phyloP scores from a whole-genome alignment of 2,797 vertebrate genomes.

The Spinus pinus region DNA sequence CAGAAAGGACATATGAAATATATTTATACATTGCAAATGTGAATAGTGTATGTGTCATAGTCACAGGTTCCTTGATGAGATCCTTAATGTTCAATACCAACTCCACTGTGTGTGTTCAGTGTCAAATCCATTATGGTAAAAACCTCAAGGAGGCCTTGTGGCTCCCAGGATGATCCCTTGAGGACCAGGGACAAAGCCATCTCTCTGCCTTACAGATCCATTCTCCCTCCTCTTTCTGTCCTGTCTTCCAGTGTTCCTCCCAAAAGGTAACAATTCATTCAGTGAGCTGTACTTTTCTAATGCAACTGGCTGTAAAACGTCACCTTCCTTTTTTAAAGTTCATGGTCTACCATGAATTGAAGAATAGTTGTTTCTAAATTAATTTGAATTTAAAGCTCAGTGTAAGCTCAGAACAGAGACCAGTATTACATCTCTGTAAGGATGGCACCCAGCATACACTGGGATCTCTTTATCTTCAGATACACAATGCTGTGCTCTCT shows the following conservation, averaged over 20 bases:
- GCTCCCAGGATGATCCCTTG: neutral
- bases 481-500: conserved; percentile 25
- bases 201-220: neutral
- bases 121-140: neutral
- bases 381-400: conserved; percentile 13
- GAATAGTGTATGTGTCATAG: neutral
- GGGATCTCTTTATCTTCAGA: conserved; percentile 17
- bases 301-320: neutral
- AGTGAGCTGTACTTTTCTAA: neutral
- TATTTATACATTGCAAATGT: neutral
- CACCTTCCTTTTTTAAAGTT: neutral
- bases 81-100: neutral
- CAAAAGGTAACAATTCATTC: neutral
- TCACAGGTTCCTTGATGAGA: neutral
- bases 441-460: neutral
- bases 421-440: neutral
- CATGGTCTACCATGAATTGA: neutral
- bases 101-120: neutral
- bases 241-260: neutral
- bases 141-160: neutral
- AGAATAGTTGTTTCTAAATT: conserved; percentile 10
- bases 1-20: neutral
- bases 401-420: neutral
- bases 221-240: neutral
- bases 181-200: neutral